Evolutionary conservation across 2,888 invertebrate species (phyloP), one percentile per base, ranked within the genome.

Genomic region (Diaperis boleti): DNA sequence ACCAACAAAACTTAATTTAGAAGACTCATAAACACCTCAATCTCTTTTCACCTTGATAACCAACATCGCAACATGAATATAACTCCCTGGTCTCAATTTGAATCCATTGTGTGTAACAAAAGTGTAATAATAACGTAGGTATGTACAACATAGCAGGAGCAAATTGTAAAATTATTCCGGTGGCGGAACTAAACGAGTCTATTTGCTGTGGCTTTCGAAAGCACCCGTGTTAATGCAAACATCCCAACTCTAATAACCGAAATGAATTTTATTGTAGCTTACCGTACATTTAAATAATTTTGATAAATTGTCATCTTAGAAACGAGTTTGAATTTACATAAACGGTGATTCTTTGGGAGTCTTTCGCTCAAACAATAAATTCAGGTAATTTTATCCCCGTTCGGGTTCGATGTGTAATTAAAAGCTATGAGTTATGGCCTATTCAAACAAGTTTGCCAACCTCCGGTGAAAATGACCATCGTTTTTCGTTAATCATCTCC

Each of bases 281-380:
- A 15, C 20, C 39, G 35, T 37, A 22, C 39, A 52, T 52, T 52
- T 52, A 52, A 52, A 52, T 52, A 52, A 52, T 52, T 37, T 39
- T 39, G 39, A 49, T 49, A 49, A 49, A 49, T 49, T 10, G 17
- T 29, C 31, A 29, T 47, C 14, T n/a, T 33, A 14, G 11, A 11
- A 13, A n/a, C 14, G 29, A 18, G 10, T 31, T n/a, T 13, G 7
- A 15, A 39, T 39, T 39, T 39, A 15, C 39, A 39, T 39, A 17
- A 39, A 39, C 17, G 8, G 6, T 20, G 6, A 20, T 20, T 20
- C 20, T 6, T 20, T 6, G 20, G 6, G 6, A 26, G 26, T 26
- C 3, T 26, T 26, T 26, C 26, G 26, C 26, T 26, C 26, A 26
- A 26, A 26, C 26, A 26, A 26, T 26, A 26, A 26, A 26, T 26